phyloP scores from a whole-genome alignment of 2,888 invertebrate species.

The Erebia epiphron region DNA sequence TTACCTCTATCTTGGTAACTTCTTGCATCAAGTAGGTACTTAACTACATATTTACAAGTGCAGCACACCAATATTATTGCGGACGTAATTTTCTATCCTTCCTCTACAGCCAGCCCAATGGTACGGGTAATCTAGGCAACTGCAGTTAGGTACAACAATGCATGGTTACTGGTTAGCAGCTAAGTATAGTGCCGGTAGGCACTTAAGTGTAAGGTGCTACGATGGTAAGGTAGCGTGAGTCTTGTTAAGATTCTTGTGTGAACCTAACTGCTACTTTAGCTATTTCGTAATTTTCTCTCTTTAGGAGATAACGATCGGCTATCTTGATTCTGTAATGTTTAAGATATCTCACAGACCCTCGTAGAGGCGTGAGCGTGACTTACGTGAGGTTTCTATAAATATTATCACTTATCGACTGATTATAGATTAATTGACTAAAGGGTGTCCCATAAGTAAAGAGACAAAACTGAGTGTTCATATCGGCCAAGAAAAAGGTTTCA shows the following conservation, averaged over 20 bases:
- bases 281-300: slow-evolving; percentile 39
- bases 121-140: slow-evolving; percentile 59
- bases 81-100: slow-evolving; percentile 68
- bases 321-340: slow-evolving; percentile 21
- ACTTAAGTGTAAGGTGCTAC: background rate
- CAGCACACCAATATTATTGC: slow-evolving; percentile 39
- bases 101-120: slow-evolving; percentile 50
- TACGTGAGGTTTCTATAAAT: no score
- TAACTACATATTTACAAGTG: no score
- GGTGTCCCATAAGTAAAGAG: no score
- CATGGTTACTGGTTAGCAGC: slow-evolving; percentile 23
- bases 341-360: background rate
- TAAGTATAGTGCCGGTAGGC: slow-evolving; percentile 42
- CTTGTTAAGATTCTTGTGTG: slow-evolving; percentile 36
- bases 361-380: no score
- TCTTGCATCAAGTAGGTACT: no score
- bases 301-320: slow-evolving; percentile 21
- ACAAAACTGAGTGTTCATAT: no score
- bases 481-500: no score
- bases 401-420: no score
- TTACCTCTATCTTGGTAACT: no score
- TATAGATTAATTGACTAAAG: no score
- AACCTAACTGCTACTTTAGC: slow-evolving; percentile 32
- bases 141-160: slow-evolving; percentile 35
- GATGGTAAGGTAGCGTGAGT: slow-evolving; percentile 38